Evolutionary conservation across 2,888 invertebrate species (phyloP).

Genomic region (Empis stercorea): DNA sequence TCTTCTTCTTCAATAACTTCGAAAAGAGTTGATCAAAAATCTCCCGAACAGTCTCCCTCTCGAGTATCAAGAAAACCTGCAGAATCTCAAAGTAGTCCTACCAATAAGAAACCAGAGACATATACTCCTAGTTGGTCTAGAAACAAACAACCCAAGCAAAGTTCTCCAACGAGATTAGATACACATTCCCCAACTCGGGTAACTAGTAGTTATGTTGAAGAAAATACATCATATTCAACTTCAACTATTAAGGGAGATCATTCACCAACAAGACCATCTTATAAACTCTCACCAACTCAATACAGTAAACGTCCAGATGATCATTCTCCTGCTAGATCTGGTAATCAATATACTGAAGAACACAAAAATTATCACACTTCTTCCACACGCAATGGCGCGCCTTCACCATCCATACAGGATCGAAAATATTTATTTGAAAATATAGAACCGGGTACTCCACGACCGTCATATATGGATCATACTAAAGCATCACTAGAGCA

Average conservation of each 20-base stretch:
- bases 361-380: neutral
- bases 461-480: slow-evolving; percentile 36
- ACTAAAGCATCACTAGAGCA: slow-evolving; percentile 35
- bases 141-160: slow-evolving; percentile 1
- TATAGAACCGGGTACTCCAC: slow-evolving; percentile 8
- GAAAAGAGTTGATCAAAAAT: slow-evolving; percentile 3
- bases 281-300: slow-evolving; percentile 8
- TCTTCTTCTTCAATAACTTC: slow-evolving; percentile 9
- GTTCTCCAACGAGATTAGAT: neutral
- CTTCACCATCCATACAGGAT: slow-evolving; percentile 21
- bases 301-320: slow-evolving; percentile 4
- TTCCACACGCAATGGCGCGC: neutral
- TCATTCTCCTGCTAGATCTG: neutral
- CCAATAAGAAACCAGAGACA: neutral
- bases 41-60: slow-evolving; percentile 10
- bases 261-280: slow-evolving; percentile 10
- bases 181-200: neutral
- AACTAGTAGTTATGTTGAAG: neutral
- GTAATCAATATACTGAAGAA: slow-evolving; percentile 1
- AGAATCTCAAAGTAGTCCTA: slow-evolving; percentile 4
- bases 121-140: neutral
- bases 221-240: neutral
- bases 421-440: slow-evolving; percentile 31
- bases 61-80: slow-evolving; percentile 9
- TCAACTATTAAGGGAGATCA: neutral